A percentile compares a stretch with the other conserved stretches of the same genome.
These are phyloP conservation scores for Palythoa caribaeorum DNA, from an alignment of 92 coral and sea anemone genomes.

Conservation along the genomic window DNA sequence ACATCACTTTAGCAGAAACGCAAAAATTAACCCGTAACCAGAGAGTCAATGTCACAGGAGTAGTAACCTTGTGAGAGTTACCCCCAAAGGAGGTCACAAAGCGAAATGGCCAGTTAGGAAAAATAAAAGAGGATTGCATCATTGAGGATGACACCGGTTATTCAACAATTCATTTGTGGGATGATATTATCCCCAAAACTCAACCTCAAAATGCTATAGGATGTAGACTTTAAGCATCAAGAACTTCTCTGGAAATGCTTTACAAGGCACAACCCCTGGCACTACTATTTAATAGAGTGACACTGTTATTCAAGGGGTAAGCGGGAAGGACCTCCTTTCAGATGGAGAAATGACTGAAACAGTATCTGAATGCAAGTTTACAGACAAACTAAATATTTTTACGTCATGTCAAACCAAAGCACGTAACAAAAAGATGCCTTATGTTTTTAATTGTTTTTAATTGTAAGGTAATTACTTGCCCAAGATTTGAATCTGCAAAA, in stretches of 20 bases:
- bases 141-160: conserved; percentile 64
- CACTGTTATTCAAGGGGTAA: conserved; percentile 40
- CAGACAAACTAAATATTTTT: conserved; percentile 57
- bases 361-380: conserved; percentile 55
- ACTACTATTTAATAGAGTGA: conserved; percentile 55
- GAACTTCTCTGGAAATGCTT: conserved; percentile 58
- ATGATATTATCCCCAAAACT: conserved; percentile 37
- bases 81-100: conserved; percentile 64
- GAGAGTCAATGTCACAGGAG: conserved; percentile 59
- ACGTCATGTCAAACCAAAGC: conserved; percentile 56
- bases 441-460: conserved; percentile 24
- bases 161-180: conserved; percentile 63
- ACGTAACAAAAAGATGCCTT: conserved; percentile 61
- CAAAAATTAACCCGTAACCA: conserved; percentile 54
- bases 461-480: conserved; percentile 22
- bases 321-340: conserved; percentile 57
- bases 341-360: conserved; percentile 50
- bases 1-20: conserved; percentile 43
- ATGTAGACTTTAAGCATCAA: conserved; percentile 52
- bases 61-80: conserved; percentile 58
- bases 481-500: conserved; percentile 27
- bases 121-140: conserved; percentile 61
- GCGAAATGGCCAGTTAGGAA: conserved; percentile 52
- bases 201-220: conserved; percentile 42
- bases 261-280: conserved; percentile 56